These are phyloP conservation scores for Acanthurus lineatus DNA, from an alignment of 2,797 vertebrate species.

Conservation along the genomic window DNA sequence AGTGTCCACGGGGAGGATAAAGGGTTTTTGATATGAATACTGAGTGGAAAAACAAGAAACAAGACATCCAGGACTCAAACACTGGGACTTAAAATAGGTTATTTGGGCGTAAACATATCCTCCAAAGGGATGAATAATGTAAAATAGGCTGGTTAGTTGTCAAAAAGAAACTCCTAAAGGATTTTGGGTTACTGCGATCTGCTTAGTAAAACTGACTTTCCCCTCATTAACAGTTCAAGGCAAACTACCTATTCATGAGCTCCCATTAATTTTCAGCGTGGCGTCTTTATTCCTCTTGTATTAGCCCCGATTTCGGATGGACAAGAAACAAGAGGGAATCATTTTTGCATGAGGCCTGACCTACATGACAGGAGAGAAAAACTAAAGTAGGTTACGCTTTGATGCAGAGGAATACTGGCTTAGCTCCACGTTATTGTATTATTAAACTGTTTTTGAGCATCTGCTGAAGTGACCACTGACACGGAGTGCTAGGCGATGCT, in stretches of 20 bases:
- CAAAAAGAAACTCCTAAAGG: constrained; percentile 68
- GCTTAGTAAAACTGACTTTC: constrained; percentile 67
- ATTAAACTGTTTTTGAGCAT: constrained; percentile 69
- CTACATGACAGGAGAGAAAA: constrained; percentile 67
- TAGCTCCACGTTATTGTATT: constrained; percentile 65
- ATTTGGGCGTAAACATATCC: constrained; percentile 73
- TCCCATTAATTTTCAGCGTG: constrained; percentile 45
- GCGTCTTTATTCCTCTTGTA: constrained; percentile 33
- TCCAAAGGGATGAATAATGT: constrained; percentile 84
- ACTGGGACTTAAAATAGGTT: constrained; percentile 79
- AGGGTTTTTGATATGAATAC: constrained; percentile 69
- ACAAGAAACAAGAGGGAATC: constrained; percentile 57
- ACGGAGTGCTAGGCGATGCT: constrained; percentile 27
- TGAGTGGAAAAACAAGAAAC: constrained; percentile 68
- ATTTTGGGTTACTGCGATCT: constrained; percentile 67
- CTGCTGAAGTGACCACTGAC: constrained; percentile 70
- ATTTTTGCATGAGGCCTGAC: constrained; percentile 67
- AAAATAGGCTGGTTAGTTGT: constrained; percentile 80
- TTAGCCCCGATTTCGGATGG: constrained; percentile 59
- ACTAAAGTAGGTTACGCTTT: constrained; percentile 68
- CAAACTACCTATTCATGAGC: constrained; percentile 59
- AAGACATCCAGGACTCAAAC: constrained; percentile 69
- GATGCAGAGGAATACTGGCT: constrained; percentile 60
- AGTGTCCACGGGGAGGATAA: constrained; percentile 39
- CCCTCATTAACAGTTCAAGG: constrained; percentile 71